Evolutionary conservation across 2,113 vertebrate species (phyloP).

Genomic region (Ophthalmolycus amberensis): DNA sequence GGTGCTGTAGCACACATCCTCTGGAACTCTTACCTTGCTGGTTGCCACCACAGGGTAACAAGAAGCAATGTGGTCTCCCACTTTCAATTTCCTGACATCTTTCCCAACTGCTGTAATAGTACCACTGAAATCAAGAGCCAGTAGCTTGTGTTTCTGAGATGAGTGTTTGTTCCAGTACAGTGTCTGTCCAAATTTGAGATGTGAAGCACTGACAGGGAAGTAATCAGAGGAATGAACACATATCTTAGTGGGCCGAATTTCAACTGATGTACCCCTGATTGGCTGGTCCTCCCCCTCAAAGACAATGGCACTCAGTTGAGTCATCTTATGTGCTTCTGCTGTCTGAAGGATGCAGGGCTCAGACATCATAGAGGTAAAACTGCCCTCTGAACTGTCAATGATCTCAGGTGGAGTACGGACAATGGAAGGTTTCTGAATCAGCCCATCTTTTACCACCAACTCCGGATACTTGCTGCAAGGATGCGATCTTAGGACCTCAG

Average conservation of each 20-base stretch:
- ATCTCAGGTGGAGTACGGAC: conserved; percentile 71
- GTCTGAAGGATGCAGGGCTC: conserved; percentile 82
- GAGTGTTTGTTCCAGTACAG: conserved; percentile 87
- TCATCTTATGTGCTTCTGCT: conserved; percentile 76
- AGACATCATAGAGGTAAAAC: conserved; percentile 42
- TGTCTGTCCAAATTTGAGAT: conserved; percentile 81
- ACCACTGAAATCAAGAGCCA: conserved; percentile 88
- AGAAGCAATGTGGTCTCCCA: conserved; percentile 85
- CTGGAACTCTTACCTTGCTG: conserved; percentile 82
- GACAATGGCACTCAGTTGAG: conserved; percentile 78
- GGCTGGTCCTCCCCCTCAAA: conserved; percentile 17
- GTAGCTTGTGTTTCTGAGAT: conserved; percentile 81
- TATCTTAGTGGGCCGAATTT: conserved; percentile 83
- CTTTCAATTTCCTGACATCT: conserved; percentile 85
- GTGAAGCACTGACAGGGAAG: conserved; percentile 86
- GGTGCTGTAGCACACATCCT: conserved; percentile 82
- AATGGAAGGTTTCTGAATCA: conserved; percentile 76
- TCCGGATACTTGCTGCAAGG: conserved; percentile 82
- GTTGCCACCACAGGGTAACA: conserved; percentile 86
- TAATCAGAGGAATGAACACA: conserved; percentile 90
- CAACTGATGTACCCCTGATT: conserved; percentile 71
- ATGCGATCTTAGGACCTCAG: conserved; percentile 79
- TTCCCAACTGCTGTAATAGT: conserved; percentile 84
- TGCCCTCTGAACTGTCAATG: conserved; percentile 12
- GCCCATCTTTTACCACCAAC: conserved; percentile 83